Base-by-base conservation (phyloP, 2,888 invertebrate genomes). In the Xylota segnis region DNA sequence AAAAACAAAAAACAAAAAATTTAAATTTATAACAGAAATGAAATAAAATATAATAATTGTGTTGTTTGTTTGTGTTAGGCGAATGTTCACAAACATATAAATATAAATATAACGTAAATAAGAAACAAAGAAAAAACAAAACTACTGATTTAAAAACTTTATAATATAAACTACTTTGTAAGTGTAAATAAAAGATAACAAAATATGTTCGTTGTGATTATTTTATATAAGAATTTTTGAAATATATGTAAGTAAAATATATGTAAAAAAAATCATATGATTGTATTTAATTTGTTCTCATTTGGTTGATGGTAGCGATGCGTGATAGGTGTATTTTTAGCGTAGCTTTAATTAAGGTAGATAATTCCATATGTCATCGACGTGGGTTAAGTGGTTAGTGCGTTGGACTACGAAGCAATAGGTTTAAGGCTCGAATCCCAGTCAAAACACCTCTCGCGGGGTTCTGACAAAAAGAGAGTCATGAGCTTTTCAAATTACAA, bases 161-260 rank as follows among this genome's bases (percentile, higher is more conserved):
- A 52, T 68, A 65, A 74, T 52, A 52, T 61, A 45, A 68, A 79
- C 58, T 87, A 83, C 18, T 47, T 65, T 70, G n/a, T 82, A 87
- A 87, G 74, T 87, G 87, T 87, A 87, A 83, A 83, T 83, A 83
- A 54, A 87, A 71, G 43, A 83, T 70, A 75, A 83, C 54, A 75
- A 79, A 87, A 79, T 84, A 78, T 87, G 77, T 88, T 88, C 88
- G 87, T 88, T 88, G 88, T 88, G 88, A 88, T 88, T 88, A 88
- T 88, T 88, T 88, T 88, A 87, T 88, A 88, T 87, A 79, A 88
- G 83, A 76, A 81, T 66, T 72, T 78, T 82, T 75, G 68, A 74
- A 72, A 65, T 77, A 77, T 82, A 65, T 77, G 71, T 82, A 82
- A 87, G 77, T 84, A 66, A 81, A 88, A 83, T 84, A 79, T 84